Evolutionary conservation across 2,888 invertebrate species (phyloP).

Genomic region (Sympetrum striolatum): DNA sequence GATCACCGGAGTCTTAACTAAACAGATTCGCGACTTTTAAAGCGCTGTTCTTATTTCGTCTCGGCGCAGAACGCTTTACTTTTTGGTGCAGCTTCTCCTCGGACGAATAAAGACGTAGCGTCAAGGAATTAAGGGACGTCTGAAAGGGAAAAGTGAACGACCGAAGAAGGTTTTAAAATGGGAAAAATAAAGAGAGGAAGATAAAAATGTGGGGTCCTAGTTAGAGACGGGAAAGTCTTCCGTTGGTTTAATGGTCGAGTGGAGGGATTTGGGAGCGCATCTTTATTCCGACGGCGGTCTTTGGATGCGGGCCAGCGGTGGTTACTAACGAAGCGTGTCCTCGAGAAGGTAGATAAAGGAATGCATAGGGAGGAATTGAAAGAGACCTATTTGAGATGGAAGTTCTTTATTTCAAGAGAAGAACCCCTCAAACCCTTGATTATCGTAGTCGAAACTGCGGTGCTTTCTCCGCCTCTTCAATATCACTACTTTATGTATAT

Average conservation of each 20-base stretch:
- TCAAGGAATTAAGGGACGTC: neutral
- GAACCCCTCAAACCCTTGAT: no score
- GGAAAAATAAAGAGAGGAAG: neutral
- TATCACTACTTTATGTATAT: no score
- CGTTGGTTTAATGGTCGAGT: neutral
- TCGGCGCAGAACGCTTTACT: neutral
- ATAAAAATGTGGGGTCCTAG: neutral
- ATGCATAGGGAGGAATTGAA: neutral
- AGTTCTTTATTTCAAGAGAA: no score
- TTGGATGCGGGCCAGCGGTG: neutral
- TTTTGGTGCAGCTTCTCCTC: no score
- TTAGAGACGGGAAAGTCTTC: neutral
- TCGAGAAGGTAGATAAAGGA: neutral
- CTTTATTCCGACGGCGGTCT: neutral
- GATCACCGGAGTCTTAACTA: no score
- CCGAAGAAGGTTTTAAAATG: neutral
- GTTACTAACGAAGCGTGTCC: neutral
- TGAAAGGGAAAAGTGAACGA: neutral
- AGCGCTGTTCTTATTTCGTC: neutral
- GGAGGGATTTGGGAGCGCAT: neutral
- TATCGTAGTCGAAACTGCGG: no score
- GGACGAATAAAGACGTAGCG: no score
- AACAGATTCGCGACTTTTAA: no score
- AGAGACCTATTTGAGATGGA: no score
- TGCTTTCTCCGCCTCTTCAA: no score